These are phyloP conservation scores for Ataeniobius toweri DNA, from an alignment of 2,797 vertebrate genomes.

Conservation along the genomic window DNA sequence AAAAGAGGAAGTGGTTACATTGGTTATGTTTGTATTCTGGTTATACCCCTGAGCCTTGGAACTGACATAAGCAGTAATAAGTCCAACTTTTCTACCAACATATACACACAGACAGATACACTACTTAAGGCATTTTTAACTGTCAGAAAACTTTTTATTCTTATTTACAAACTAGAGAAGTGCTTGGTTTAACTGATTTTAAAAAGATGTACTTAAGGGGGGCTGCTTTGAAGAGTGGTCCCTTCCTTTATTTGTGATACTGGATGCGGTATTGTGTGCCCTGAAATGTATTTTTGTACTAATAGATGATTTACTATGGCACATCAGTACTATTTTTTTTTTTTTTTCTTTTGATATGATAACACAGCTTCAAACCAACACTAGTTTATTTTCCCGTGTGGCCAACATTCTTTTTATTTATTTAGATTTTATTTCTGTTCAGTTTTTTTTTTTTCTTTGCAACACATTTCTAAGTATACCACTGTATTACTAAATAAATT, in stretches of 20 bases:
- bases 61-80: slow-evolving; percentile 97
- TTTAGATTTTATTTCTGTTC: slow-evolving; percentile 69
- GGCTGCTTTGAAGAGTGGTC: slow-evolving; percentile 91
- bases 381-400: slow-evolving; percentile 88
- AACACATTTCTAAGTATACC: slow-evolving; percentile 97
- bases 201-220: slow-evolving; percentile 89
- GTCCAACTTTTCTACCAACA: slow-evolving; percentile 94
- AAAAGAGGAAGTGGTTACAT: slow-evolving; percentile 81
- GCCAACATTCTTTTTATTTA: slow-evolving; percentile 84
- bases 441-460: slow-evolving; percentile 84
- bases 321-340: slow-evolving; percentile 90
- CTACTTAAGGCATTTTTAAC: slow-evolving; percentile 96
- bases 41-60: slow-evolving; percentile 98
- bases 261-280: slow-evolving; percentile 97
- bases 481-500: slow-evolving; percentile 97
- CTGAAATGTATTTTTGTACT: slow-evolving; percentile 99
- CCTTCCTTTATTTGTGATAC: slow-evolving; percentile 98
- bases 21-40: slow-evolving; percentile 97
- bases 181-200: slow-evolving; percentile 94
- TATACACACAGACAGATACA: slow-evolving; percentile 78
- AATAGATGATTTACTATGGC: slow-evolving; percentile 99
- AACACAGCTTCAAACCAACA: slow-evolving; percentile 93
- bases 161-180: slow-evolving; percentile 86
- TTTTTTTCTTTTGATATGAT: slow-evolving; percentile 94
- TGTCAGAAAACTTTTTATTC: slow-evolving; percentile 96